A percentile compares a stretch with the other conserved stretches of the same genome.
Evolutionary conservation across 2,797 vertebrate genomes (phyloP).

Genomic region (Protonibea diacanthus): DNA sequence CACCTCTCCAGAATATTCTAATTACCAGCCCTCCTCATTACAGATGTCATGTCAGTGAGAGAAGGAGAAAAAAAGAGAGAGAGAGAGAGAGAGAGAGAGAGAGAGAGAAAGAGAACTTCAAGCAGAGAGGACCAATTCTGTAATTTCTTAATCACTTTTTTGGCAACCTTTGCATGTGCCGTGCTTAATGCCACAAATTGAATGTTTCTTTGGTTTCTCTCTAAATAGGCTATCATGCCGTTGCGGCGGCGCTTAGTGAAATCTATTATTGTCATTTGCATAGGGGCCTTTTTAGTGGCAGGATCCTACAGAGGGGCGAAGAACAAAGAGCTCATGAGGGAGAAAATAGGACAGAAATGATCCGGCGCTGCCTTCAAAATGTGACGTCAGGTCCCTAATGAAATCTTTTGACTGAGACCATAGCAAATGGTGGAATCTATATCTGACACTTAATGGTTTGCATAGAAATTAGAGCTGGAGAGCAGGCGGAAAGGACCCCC

Average conservation of each 20-base stretch:
- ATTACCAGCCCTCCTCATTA: conserved; percentile 87
- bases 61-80: conserved; percentile 39
- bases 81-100: conserved; percentile 14
- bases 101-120: conserved; percentile 71
- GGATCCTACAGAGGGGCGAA: conserved; percentile 85
- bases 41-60: conserved; percentile 83
- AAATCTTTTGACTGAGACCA: conserved; percentile 95
- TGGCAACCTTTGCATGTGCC: conserved; percentile 84
- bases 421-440: conserved; percentile 96
- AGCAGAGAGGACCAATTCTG: conserved; percentile 83
- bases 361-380: conserved; percentile 82
- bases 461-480: conserved; percentile 92
- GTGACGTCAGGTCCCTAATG: conserved; percentile 92
- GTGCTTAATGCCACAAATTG: conserved; percentile 87
- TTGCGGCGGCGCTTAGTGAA: conserved; percentile 80
- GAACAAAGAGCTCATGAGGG: conserved; percentile 91
- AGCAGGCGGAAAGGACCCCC: conserved; percentile 50
- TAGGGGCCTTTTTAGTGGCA: conserved; percentile 83
- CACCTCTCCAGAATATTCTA: conserved; percentile 86
- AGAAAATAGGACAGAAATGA: conserved; percentile 91
- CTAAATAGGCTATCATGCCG: conserved; percentile 87
- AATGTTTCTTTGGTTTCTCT: conserved; percentile 88
- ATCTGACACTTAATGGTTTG: conserved; percentile 96
- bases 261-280: conserved; percentile 91
- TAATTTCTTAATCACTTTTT: conserved; percentile 91